These are phyloP conservation scores for Cepaea hortensis DNA, from an alignment of 2,888 invertebrate species.

Conservation along the genomic window DNA sequence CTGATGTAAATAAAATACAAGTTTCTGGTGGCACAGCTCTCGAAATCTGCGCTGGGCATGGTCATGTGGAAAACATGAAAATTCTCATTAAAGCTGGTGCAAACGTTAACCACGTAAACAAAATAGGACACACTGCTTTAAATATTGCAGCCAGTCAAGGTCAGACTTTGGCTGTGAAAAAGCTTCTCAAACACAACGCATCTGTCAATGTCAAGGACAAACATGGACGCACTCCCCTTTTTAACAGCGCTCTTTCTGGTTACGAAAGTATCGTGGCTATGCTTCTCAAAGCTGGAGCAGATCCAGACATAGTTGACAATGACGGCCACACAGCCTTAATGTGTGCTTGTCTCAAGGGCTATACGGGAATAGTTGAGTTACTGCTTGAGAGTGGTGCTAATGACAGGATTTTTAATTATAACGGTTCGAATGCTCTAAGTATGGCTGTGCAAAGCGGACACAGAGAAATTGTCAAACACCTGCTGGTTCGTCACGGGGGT, in stretches of 20 bases:
- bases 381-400: conserved; percentile 17
- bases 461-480: conserved; percentile 10
- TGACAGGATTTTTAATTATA: conserved; percentile 1
- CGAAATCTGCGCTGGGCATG: conserved; percentile 32
- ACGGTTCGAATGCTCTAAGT: conserved; percentile 24
- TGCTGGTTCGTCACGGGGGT: conserved; percentile 2
- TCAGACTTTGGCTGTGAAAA: conserved; percentile 11
- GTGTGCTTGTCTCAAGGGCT: conserved; percentile 36
- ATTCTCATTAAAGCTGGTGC: conserved; percentile 35
- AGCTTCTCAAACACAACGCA: conserved; percentile 24
- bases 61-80: conserved; percentile 35
- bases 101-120: conserved; percentile 17
- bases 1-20: conserved; percentile 32
- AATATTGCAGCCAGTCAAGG: conserved; percentile 15
- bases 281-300: conserved; percentile 26
- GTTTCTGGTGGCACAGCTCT: conserved; percentile 42
- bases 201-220: conserved; percentile 18
- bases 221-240: conserved; percentile 38
- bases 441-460: conserved; percentile 33
- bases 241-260: conserved; percentile 27
- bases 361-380: conserved; percentile 22
- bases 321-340: conserved; percentile 32
- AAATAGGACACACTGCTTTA: conserved; percentile 33
- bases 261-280: conserved; percentile 14
- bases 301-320: conserved; percentile 18